phyloP scores from a whole-genome alignment of 2,113 vertebrate species.

The Fulmarus glacialis region DNA sequence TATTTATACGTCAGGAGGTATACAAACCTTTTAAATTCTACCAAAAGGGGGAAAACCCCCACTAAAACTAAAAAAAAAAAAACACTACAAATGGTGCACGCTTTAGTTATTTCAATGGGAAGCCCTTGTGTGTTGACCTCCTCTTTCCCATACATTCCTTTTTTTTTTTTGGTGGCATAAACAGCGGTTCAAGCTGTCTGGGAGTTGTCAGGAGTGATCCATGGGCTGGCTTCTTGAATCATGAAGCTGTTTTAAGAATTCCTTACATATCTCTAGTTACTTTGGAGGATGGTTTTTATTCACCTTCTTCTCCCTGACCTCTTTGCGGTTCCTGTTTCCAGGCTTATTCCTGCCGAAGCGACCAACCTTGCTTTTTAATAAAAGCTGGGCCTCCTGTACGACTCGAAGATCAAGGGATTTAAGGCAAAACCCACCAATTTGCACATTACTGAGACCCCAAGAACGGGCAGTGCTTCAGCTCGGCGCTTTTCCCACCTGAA shows the following conservation, averaged over 20 bases:
- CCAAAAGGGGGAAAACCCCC: not conserved
- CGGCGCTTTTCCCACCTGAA: not conserved
- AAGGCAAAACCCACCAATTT: not conserved
- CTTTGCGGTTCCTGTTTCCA: not conserved
- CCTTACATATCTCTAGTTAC: not conserved
- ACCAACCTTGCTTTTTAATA: not conserved
- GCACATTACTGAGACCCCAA: not conserved
- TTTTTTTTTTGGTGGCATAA: not conserved
- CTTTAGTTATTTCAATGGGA: not conserved
- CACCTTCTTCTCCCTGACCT: not conserved
- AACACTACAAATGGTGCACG: fast-evolving
- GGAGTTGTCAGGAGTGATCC: not conserved
- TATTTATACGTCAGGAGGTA: not conserved
- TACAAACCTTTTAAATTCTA: not conserved
- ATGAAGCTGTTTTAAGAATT: not conserved
- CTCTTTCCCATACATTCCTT: not conserved
- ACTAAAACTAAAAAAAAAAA: not conserved
- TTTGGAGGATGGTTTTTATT: not conserved
- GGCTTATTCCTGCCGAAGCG: not conserved
- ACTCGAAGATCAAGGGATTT: not conserved
- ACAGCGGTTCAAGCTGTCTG: not conserved
- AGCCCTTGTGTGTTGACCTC: not conserved
- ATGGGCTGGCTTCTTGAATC: not conserved
- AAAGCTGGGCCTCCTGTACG: not conserved
- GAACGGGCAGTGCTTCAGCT: not conserved